These are phyloP conservation scores for Adelosebastes latens DNA, from an alignment of 2,797 vertebrate species.

Conservation along the genomic window DNA sequence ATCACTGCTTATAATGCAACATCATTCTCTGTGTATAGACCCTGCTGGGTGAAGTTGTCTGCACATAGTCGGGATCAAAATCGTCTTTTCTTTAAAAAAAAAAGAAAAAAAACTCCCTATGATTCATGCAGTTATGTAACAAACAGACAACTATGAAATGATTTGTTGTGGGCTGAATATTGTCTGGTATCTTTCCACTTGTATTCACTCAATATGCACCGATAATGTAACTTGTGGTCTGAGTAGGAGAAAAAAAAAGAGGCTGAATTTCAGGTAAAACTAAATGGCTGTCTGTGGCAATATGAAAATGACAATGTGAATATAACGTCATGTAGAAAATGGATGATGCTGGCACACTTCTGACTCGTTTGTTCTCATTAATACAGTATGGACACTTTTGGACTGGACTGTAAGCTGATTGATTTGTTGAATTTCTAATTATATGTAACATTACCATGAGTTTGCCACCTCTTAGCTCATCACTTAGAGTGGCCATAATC, in stretches of 20 bases:
- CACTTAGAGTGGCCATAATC: neutral
- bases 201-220: constrained; percentile 65
- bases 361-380: neutral
- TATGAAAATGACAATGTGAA: neutral
- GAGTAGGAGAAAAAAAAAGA: neutral
- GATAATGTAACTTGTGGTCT: constrained; percentile 53
- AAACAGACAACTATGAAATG: constrained; percentile 76
- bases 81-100: constrained; percentile 51
- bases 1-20: constrained; percentile 77
- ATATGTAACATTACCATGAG: neutral
- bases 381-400: neutral
- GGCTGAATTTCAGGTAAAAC: constrained; percentile 27
- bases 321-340: neutral
- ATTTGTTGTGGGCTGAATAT: constrained; percentile 78
- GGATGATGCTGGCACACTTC: neutral
- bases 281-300: neutral
- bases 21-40: constrained; percentile 74
- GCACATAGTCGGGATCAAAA: constrained; percentile 68
- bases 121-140: constrained; percentile 79
- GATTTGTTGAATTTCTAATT: neutral
- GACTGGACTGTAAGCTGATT: neutral
- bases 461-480: neutral
- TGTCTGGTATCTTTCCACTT: constrained; percentile 78
- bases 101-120: constrained; percentile 41
- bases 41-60: constrained; percentile 74